Evolutionary conservation across 2,888 invertebrate genomes (phyloP).

Genomic region (Iphiclides podalirius): DNA sequence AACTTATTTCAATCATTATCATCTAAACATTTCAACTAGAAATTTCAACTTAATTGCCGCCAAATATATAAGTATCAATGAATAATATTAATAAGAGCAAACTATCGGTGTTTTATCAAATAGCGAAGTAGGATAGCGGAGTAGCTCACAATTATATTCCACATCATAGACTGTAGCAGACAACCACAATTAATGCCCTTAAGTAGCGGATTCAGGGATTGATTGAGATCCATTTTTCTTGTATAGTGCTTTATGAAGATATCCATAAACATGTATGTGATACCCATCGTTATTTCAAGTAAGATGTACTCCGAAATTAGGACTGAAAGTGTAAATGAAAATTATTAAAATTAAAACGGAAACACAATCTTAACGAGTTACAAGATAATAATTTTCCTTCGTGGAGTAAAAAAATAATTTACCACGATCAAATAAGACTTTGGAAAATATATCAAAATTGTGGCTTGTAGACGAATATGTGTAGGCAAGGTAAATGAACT

Average conservation of each 20-base stretch:
- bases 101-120: too few relatives aligned
- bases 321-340: slow-evolving; percentile 45
- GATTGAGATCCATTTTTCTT: slow-evolving; percentile 44
- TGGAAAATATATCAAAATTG: slow-evolving; percentile 55
- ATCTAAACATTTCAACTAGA: too few relatives aligned
- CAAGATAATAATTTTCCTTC: too few relatives aligned
- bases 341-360: slow-evolving; percentile 15
- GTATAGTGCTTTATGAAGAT: slow-evolving; percentile 62
- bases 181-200: slow-evolving; percentile 51
- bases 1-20: too few relatives aligned
- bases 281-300: slow-evolving; percentile 45
- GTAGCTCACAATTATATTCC: slow-evolving; percentile 49
- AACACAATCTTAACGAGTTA: too few relatives aligned
- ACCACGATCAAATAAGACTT: slow-evolving; percentile 42
- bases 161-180: slow-evolving; percentile 49
- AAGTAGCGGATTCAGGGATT: slow-evolving; percentile 51
- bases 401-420: slow-evolving; percentile 15
- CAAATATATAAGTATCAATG: too few relatives aligned
- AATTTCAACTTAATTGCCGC: too few relatives aligned
- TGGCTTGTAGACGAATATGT: slow-evolving; percentile 38
- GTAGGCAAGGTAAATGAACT: slow-evolving; percentile 45
- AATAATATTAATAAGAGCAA: too few relatives aligned
- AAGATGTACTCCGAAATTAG: slow-evolving; percentile 48
- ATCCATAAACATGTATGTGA: slow-evolving; percentile 63
- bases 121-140: too few relatives aligned